Base-by-base conservation (phyloP, 2,888 invertebrate species). In the Eugnorisma glareosa region DNA sequence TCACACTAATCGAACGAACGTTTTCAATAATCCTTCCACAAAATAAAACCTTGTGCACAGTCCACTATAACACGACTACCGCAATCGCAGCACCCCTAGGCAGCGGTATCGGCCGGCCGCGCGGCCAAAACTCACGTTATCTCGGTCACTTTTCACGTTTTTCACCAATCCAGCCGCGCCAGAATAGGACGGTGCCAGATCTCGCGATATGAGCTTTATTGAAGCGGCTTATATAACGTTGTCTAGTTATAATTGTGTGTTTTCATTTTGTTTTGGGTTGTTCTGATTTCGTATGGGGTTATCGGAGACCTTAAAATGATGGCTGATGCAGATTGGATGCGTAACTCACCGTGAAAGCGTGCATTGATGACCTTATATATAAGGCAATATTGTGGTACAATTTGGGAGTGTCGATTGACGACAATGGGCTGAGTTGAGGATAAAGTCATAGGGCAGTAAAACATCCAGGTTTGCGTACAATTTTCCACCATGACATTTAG, bases 71-170 rank as follows among this genome's bases (percentile, higher is more conserved):
- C 79, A 75, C 66, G 78, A 79, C 69, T 81, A 87, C 84, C 66
- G 86, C 85, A 86, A 89, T 83, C 82, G 81, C 61, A 73, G 79
- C 88, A 87, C 85, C 91, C 91, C 89, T 88, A 82, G 91, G 90
- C 91, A 84, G 77, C 86, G 90, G 89, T 94, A 93, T 94, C 94
- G 89, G 87, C 76, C 75, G 87, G 85, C 90, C 90, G 86, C 88
- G 89, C 92, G 90, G 94, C 94, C 94, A 94, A 94, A 94, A 93
- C 91, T 87, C 88, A 81, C 85, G 91, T 94, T 95, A 95, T 95
- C 95, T 86, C 90, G 93, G 92, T 91, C 95, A 96, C 94, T 96
- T 96, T 96, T 95, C 95, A 95, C 95, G 94, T 95, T 95, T 96
- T 96, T 95, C 94, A 94, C 90, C 92, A 91, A 92, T 93, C 86